These are phyloP conservation scores for Varanus salvator DNA, from an alignment of 2,113 vertebrate genomes.

Conservation along the genomic window DNA sequence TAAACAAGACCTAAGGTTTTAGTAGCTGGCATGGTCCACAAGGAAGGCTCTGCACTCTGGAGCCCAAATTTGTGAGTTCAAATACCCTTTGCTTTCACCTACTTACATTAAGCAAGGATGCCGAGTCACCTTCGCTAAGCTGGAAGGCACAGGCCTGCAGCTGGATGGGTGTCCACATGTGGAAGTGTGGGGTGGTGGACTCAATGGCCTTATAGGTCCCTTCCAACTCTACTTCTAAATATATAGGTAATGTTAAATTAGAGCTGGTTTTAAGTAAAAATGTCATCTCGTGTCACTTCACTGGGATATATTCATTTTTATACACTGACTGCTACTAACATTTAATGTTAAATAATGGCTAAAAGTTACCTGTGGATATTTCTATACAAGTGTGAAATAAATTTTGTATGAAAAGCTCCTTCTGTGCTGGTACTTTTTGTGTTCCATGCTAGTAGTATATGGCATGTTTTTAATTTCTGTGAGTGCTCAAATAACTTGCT, in stretches of 20 bases:
- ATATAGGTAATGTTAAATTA: slow-evolving; percentile 42
- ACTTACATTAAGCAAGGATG: no score
- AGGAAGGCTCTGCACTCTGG: no score
- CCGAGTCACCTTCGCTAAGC: no score
- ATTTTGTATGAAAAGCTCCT: slow-evolving; percentile 72
- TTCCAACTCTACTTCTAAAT: slow-evolving; percentile 16
- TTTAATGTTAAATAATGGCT: slow-evolving; percentile 70
- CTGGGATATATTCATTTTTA: slow-evolving; percentile 72
- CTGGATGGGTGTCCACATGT: no score
- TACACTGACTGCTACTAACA: slow-evolving; percentile 68
- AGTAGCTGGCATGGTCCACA: no score
- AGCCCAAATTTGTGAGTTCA: no score
- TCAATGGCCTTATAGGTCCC: no score
- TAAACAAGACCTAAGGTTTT: not conserved
- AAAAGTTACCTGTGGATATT: slow-evolving; percentile 83
- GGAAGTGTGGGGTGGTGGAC: no score
- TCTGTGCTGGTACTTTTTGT: slow-evolving; percentile 44
- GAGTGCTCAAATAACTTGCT: not conserved
- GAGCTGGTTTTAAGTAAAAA: slow-evolving; percentile 45
- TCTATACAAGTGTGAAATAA: slow-evolving; percentile 85
- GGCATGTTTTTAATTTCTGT: not conserved
- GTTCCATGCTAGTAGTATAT: not conserved
- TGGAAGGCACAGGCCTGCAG: no score
- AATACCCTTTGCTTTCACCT: no score
- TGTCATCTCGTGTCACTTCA: slow-evolving; percentile 74